phyloP scores from a whole-genome alignment of 2,797 vertebrate species.

The Eulemur mongoz region DNA sequence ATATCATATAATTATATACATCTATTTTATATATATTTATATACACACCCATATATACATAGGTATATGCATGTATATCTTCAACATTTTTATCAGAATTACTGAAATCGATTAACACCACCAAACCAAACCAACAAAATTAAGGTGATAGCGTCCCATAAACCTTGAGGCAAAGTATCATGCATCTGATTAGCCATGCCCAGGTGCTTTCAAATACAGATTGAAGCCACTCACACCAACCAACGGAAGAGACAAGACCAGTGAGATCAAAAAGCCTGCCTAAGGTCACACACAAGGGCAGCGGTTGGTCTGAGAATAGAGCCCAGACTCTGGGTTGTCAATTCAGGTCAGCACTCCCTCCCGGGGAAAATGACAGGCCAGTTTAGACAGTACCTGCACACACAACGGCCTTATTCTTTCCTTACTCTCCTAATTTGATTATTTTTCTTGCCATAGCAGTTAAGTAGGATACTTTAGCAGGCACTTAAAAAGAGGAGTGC shows the following conservation, averaged over 20 bases:
- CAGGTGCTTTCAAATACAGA: background rate
- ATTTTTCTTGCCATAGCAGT: background rate
- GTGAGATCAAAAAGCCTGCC: background rate
- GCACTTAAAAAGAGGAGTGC: background rate
- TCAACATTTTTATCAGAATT: background rate
- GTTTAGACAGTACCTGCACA: background rate
- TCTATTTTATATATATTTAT: background rate
- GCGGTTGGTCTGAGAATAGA: background rate
- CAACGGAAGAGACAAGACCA: background rate
- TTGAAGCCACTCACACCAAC: background rate
- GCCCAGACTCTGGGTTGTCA: background rate
- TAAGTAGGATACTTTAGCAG: constrained; percentile 7
- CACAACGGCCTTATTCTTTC: background rate
- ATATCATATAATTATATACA: background rate
- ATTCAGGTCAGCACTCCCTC: background rate
- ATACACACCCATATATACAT: background rate
- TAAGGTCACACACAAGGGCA: background rate
- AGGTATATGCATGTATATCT: background rate
- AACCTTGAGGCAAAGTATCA: background rate
- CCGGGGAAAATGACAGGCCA: background rate
- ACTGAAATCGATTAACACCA: background rate
- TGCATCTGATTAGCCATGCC: background rate
- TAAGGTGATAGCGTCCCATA: background rate
- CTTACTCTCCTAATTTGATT: background rate
- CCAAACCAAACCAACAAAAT: background rate